Evolutionary conservation across 2,113 vertebrate genomes (phyloP), one percentile per base, ranked within the genome.

Genomic region (Steatornis caripensis): DNA sequence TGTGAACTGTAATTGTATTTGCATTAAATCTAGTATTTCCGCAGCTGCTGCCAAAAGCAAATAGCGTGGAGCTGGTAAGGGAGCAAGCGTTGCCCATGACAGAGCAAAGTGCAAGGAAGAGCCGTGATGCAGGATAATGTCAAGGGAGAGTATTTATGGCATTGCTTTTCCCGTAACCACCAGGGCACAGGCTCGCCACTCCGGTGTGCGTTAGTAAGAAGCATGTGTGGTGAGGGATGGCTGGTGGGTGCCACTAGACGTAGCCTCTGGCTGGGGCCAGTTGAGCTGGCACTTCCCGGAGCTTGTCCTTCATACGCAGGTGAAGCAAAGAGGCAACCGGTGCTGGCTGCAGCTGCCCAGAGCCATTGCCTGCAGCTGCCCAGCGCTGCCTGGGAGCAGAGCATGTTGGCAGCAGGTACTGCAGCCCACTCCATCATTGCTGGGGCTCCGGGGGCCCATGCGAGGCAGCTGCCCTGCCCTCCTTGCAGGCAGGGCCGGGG

Each of bases 261-360:
- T 43, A 18, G 20, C 22, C 51, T 22, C 24, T 11, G 79, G 4
- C 36, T 57, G 37, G 37, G 43, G 61, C 26, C 0, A 0, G 26
- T 51, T 3, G 1, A 15, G 61, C 51, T 45, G 43, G 0, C 2
- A n/a, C 45, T 65, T 51, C 51, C 26, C 45, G 37, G 69, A 51
- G 32, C 10, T 61, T 15, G 39, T 7, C 19, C 30, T 39, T 81
- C 3, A 2, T 48, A 0, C 0, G 0, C 17, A 10, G 41, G 61
- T 2, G 4, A 17, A 43, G 23, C 2, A 3, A 39, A 26, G 74
- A 45, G 79, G 22, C 43, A 64, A 1, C 11, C 0, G 3, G 32
- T 48, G 26, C 51, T 66, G 78, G 27, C 61, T 43, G 66, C 55
- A 37, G 66, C 30, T 2, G 3, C 23, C 19, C 32, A 8, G 15